Percentiles rank a stretch among this genome's conserved stretches.
Conservation (phyloP, 1,140 invertebrate genomes). For the Drosophila rhopaloa region DNA sequence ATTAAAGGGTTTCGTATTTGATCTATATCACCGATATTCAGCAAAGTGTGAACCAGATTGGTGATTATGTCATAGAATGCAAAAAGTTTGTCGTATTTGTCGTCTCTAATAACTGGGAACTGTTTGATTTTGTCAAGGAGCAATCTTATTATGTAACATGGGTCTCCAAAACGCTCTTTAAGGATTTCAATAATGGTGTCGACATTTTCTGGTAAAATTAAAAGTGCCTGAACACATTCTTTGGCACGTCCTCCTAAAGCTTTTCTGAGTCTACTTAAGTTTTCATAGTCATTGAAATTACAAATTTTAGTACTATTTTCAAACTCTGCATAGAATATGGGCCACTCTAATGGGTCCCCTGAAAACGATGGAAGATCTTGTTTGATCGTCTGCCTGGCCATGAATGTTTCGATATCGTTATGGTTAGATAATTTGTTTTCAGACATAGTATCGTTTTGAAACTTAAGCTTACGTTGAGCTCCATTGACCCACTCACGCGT, state of each 20-base stretch:
- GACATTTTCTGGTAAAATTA: too few relatives aligned
- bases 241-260: not conserved
- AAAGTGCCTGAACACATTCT: not conserved
- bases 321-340: constrained; percentile 1
- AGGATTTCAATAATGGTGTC: not conserved
- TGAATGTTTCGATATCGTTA: too few relatives aligned
- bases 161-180: not conserved
- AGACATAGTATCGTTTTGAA: not conserved
- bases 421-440: not conserved
- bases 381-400: too few relatives aligned
- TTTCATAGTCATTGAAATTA: constrained; percentile 1
- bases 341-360: not conserved
- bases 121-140: too few relatives aligned
- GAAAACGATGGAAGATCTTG: too few relatives aligned
- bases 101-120: too few relatives aligned
- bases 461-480: constrained; percentile 2
- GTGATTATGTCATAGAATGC: too few relatives aligned
- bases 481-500: not conserved
- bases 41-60: too few relatives aligned
- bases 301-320: not conserved
- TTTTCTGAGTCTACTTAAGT: constrained; percentile 4
- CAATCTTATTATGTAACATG: not conserved
- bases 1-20: too few relatives aligned
- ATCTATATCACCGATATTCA: too few relatives aligned
- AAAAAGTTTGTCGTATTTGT: too few relatives aligned